phyloP scores from a whole-genome alignment of 2,113 vertebrate species.

The Phycodurus eques region DNA sequence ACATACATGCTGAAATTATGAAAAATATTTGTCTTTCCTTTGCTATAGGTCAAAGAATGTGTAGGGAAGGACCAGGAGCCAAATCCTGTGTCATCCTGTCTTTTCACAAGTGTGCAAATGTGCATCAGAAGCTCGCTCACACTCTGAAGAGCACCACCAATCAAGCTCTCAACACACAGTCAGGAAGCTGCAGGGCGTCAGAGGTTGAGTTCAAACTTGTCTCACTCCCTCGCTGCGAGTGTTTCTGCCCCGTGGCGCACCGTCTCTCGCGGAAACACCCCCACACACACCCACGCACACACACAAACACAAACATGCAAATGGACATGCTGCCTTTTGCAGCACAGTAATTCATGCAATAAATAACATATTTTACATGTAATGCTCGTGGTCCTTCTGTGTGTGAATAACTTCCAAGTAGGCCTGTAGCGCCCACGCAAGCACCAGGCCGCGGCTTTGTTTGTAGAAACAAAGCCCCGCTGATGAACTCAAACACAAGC shows the following conservation, averaged over 20 bases:
- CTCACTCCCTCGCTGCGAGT: constrained; percentile 41
- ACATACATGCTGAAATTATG: neutral
- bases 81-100: neutral
- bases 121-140: neutral
- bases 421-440: constrained; percentile 38
- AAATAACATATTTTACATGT: constrained; percentile 22
- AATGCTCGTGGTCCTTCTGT: constrained; percentile 10
- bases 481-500: constrained; percentile 30
- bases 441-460: constrained; percentile 51
- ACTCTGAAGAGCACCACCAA: constrained; percentile 16
- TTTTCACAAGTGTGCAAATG: constrained; percentile 5
- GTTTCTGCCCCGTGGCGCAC: constrained; percentile 37
- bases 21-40: neutral
- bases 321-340: constrained; percentile 21
- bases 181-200: constrained; percentile 44
- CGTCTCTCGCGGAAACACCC: constrained; percentile 45
- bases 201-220: constrained; percentile 58
- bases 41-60: neutral
- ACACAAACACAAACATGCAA: constrained; percentile 19
- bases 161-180: constrained; percentile 40
- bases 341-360: constrained; percentile 1
- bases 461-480: constrained; percentile 56
- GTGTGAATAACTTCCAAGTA: constrained; percentile 40
- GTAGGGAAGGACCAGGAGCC: neutral
- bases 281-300: constrained; percentile 58